Evolutionary conservation across 2,888 invertebrate genomes (phyloP), one percentile per base, ranked within the genome.

Genomic region (Smittia aterrima): DNA sequence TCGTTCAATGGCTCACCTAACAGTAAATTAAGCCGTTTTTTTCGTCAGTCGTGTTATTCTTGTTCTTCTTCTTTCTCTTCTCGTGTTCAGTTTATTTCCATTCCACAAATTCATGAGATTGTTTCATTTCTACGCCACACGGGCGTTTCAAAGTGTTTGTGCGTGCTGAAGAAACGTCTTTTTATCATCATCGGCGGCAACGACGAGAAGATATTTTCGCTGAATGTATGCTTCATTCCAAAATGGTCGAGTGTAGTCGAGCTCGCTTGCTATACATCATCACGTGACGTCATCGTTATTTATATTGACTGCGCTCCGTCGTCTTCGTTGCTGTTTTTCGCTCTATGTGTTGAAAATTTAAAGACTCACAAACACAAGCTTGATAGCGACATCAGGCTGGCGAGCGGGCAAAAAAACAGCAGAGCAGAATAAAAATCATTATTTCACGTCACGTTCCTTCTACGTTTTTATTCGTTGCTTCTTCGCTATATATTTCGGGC

Each of bases 381-480:
- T 11, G 16, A n/a, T 6, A 13, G 47, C 47, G 47, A 47, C 47
- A 47, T 47, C 47, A 47, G 47, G 58, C 18, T 18, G 58, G 22
- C 58, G 58, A 58, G n/a, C 18, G 18, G n/a, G n/a, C n/a, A n/a
- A n/a, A 58, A 58, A 58, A 58, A 58, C 22, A 22, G 58, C 58
- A 58, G 58, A 58, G 22, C 58, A 58, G 32, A 32, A 32, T 32
- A 58, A 58, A 58, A 58, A 58, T 58, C 25, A 32, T 54, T 54
- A 70, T 70, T 70, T 70, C 70, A 27, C 70, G 54, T 70, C 70
- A 70, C 70, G 70, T 70, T 70, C 70, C 32, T 58, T 27, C 27
- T 70, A 70, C 54, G 54, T 70, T 70, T 70, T 70, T 41, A 53
- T 70, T 22, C 22, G 18, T 9, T 58, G 58, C 58, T 22, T 58